A percentile compares a stretch with the other conserved stretches of the same genome.
Conservation (phyloP, 2,113 vertebrate species). For the Zosterops lateralis region DNA sequence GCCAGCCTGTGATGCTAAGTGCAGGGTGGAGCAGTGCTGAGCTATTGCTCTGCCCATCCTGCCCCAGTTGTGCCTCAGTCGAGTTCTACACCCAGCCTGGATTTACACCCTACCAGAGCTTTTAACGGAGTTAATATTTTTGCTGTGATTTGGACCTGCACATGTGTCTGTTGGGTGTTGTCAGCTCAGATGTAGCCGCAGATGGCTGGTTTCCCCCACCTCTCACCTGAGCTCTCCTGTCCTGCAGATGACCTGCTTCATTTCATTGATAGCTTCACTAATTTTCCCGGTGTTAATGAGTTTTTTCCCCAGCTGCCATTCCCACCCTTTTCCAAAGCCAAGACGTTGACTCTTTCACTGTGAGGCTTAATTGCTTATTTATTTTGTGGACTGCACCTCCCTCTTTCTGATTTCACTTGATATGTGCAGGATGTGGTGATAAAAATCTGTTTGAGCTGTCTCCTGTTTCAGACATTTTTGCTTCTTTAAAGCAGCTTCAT, state of each 20-base stretch:
- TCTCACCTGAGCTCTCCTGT: not conserved
- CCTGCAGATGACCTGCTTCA: rapidly evolving
- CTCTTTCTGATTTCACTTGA: not conserved
- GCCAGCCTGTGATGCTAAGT: rapidly evolving
- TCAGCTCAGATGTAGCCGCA: not conserved
- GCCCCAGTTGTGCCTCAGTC: rapidly evolving
- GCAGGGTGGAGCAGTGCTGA: not conserved
- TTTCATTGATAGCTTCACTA: not conserved
- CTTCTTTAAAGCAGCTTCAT: not conserved
- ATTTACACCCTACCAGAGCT: not conserved
- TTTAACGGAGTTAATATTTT: not conserved
- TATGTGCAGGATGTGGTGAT: not conserved
- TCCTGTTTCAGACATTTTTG: not conserved
- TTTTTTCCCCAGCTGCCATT: not conserved
- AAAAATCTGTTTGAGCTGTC: not conserved
- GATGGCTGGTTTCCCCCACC: rapidly evolving
- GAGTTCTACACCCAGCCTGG: not conserved
- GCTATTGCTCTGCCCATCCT: rapidly evolving
- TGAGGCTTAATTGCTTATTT: not conserved
- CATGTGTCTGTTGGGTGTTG: rapidly evolving
- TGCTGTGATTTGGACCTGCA: not conserved
- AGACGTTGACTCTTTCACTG: not conserved
- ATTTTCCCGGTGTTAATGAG: not conserved
- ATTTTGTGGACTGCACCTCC: not conserved
- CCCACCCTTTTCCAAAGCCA: not conserved